A percentile compares a stretch with the other conserved stretches of the same genome.
phyloP scores from a whole-genome alignment of 2,888 invertebrate species.

The Ophonus ardosiacus region DNA sequence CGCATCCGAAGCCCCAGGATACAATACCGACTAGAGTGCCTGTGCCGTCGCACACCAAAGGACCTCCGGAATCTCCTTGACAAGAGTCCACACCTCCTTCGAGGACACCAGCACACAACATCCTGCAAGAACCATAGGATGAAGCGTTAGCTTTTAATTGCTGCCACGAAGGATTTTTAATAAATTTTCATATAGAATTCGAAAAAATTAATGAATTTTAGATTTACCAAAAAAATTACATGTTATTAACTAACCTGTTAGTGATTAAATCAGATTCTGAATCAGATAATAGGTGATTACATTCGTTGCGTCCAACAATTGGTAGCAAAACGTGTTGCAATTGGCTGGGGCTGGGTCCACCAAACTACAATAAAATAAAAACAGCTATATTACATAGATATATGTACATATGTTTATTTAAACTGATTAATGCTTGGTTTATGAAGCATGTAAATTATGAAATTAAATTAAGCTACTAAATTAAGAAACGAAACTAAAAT shows the following conservation, averaged over 20 bases:
- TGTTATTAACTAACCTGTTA: neutral
- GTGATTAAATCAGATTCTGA: neutral
- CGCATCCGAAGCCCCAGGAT: constrained; percentile 58
- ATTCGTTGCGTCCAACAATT: constrained; percentile 17
- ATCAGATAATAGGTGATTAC: neutral
- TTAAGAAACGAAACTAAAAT: too few species aligned
- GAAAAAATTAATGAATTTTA: too few species aligned
- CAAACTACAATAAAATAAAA: neutral
- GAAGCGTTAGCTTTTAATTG: neutral
- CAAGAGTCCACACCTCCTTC: constrained; percentile 62
- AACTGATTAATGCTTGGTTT: too few species aligned
- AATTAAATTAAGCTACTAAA: too few species aligned
- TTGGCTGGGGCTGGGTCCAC: neutral
- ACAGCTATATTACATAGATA: too few species aligned
- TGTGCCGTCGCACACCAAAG: constrained; percentile 7
- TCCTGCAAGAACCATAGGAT: neutral
- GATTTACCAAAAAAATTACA: too few species aligned
- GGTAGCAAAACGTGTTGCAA: constrained; percentile 32
- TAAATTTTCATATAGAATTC: too few species aligned
- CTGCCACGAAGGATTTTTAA: too few species aligned
- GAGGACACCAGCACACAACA: constrained; percentile 59
- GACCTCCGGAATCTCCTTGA: constrained; percentile 62
- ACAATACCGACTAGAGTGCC: constrained; percentile 40
- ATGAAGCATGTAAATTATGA: too few species aligned
- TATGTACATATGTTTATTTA: too few species aligned